Conservation (phyloP, 2,888 invertebrate genomes). For the Amiota minor region DNA sequence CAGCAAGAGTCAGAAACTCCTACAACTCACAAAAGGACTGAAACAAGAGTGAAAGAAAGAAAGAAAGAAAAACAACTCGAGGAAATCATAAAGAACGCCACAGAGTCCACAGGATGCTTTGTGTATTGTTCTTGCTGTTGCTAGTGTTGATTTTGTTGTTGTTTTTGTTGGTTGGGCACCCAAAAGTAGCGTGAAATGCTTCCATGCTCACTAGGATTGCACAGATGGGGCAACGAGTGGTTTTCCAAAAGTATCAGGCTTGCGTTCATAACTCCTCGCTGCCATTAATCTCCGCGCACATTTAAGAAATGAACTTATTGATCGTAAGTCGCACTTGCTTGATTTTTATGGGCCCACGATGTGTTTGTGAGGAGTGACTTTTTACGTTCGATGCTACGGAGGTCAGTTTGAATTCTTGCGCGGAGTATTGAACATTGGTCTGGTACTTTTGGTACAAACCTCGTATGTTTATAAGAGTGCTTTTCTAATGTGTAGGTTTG, state of each 20-base stretch:
- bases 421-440: too few relatives aligned
- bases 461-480: not conserved
- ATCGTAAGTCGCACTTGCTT: too few relatives aligned
- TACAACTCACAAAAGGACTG: not conserved
- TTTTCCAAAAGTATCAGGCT: too few relatives aligned
- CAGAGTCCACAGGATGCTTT: conserved; percentile 10
- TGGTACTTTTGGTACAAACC: too few relatives aligned
- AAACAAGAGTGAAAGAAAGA: not conserved
- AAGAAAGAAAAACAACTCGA: not conserved
- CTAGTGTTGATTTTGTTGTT: conserved; percentile 7
- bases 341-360: too few relatives aligned
- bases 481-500: not conserved
- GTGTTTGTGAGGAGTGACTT: too few relatives aligned
- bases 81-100: conserved; percentile 25
- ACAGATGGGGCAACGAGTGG: not conserved
- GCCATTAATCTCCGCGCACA: too few relatives aligned
- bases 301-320: too few relatives aligned
- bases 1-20: not conserved
- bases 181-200: conserved; percentile 11
- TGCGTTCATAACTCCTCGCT: too few relatives aligned
- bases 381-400: not conserved
- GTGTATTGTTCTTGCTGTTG: too few relatives aligned
- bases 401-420: not conserved
- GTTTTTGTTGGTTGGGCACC: not conserved
- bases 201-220: not conserved